Evolutionary conservation across 2,888 invertebrate genomes (phyloP), one percentile per base, ranked within the genome.

Genomic region (Morinoia aosen): DNA sequence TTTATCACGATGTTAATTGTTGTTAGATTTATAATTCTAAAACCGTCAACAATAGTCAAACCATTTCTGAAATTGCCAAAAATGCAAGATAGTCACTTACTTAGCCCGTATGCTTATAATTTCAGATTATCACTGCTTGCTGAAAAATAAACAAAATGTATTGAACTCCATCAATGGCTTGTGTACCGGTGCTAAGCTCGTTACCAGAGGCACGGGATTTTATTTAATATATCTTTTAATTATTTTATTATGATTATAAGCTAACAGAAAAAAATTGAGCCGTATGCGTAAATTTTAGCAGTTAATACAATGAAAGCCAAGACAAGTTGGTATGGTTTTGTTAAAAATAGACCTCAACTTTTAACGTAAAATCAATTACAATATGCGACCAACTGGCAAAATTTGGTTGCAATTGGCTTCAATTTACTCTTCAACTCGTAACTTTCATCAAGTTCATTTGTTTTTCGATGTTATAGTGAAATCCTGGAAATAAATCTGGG

Each of bases 171-270:
- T 40, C 40, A 48, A 90, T 48, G 48, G 40, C 90, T 90, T 90
- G 90, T 48, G 90, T 90, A 48, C 39, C 40, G 90, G 90, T 90
- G 90, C 90, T 90, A 90, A 90, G 33, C 39, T 39, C 39, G 39
- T 90, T 90, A 90, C 90, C 90, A 90, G 90, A 40, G 90, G 90
- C 90, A 40, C 90, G 40, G 14, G 90, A 40, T 90, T 90, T 40
- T 90, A 40, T 39, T 39, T 90, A 40, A 90, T 48, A 11, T 90
- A 90, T 90, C 12, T 90, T 40, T 10, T 90, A 90, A 90, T 90
- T 90, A 90, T 90, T 90, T 90, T 12, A 90, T 90, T 90, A 76
- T 76, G 33, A 33, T 25, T 12, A 8, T 76, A 33, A 25, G 33
- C 76, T 76, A 16, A 19, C 25, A 76, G 25, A 76, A 33, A 76